These are phyloP conservation scores for Camptogramma bilineatum DNA, from an alignment of 2,888 invertebrate genomes.

Conservation along the genomic window DNA sequence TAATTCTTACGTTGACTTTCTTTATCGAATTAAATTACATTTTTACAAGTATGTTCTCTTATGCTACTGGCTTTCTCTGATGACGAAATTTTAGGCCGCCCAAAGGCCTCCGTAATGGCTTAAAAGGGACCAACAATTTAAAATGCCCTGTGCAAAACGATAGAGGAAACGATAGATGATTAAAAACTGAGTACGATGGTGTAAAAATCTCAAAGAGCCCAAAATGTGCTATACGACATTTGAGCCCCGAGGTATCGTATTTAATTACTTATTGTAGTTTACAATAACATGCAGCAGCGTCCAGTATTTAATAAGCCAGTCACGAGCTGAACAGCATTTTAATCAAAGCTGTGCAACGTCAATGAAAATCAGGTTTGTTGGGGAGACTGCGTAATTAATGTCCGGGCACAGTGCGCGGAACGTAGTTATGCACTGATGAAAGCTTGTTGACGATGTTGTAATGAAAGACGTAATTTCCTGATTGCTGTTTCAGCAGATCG, in stretches of 20 bases:
- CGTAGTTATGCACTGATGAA: slow-evolving; percentile 5
- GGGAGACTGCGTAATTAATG: slow-evolving; percentile 37
- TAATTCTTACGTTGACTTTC: too few relatives aligned
- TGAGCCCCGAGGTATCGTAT: too few relatives aligned
- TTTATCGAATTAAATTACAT: background rate
- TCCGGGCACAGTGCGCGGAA: slow-evolving; percentile 27
- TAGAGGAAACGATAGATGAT: too few relatives aligned
- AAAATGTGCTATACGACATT: too few relatives aligned
- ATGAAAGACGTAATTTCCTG: slow-evolving; percentile 6
- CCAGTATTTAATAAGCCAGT: slow-evolving; percentile 22
- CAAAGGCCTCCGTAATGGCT: too few relatives aligned
- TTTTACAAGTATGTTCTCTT: too few relatives aligned
- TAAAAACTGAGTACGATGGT: too few relatives aligned
- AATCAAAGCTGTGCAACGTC: slow-evolving; percentile 37
- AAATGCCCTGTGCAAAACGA: too few relatives aligned
- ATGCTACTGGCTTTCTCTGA: too few relatives aligned
- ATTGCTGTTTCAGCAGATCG: background rate
- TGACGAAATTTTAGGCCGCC: too few relatives aligned
- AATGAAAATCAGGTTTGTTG: slow-evolving; percentile 34
- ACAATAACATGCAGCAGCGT: background rate
- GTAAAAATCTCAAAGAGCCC: too few relatives aligned
- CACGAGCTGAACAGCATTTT: slow-evolving; percentile 26
- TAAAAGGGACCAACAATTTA: too few relatives aligned
- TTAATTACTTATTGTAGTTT: background rate
- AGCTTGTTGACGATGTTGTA: background rate